Evolutionary conservation across 37 sponge, comb jelly and placozoan species (phyloP).

Genomic region (Eunapius fragilis): DNA sequence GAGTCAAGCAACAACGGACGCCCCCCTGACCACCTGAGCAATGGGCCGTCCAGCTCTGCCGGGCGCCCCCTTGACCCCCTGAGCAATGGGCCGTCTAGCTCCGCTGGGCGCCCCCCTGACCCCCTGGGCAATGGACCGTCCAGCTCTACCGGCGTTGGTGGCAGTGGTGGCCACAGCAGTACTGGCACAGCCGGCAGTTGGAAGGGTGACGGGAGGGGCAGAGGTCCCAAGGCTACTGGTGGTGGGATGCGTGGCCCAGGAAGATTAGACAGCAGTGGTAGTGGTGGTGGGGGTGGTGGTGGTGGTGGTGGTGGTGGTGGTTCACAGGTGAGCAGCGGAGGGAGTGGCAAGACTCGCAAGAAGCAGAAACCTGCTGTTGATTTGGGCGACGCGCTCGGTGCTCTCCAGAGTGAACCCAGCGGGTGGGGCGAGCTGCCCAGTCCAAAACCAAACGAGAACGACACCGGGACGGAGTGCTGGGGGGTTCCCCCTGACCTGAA

Average conservation of each 20-base stretch:
- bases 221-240: not conserved
- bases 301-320: not conserved
- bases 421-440: slow-evolving; percentile 86
- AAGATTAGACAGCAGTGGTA: not conserved
- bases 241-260: not conserved
- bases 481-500: slow-evolving; percentile 50
- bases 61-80: no score
- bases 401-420: slow-evolving; percentile 59
- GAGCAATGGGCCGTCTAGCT: no score
- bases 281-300: not conserved
- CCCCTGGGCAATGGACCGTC: slow-evolving; percentile 25
- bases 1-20: no score
- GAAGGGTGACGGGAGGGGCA: slow-evolving; percentile 29
- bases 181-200: no score
- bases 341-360: not conserved
- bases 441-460: slow-evolving; percentile 47
- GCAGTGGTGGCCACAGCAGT: slow-evolving; percentile 33
- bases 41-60: no score
- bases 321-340: no score
- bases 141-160: slow-evolving; percentile 39
- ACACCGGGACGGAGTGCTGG: slow-evolving; percentile 79
- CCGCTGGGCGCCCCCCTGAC: no score
- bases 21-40: no score
- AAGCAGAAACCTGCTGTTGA: slow-evolving; percentile 23
- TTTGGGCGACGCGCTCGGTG: slow-evolving; percentile 47